These are phyloP conservation scores for Palloptera scutellata DNA, from an alignment of 2,888 invertebrate species.

Conservation along the genomic window DNA sequence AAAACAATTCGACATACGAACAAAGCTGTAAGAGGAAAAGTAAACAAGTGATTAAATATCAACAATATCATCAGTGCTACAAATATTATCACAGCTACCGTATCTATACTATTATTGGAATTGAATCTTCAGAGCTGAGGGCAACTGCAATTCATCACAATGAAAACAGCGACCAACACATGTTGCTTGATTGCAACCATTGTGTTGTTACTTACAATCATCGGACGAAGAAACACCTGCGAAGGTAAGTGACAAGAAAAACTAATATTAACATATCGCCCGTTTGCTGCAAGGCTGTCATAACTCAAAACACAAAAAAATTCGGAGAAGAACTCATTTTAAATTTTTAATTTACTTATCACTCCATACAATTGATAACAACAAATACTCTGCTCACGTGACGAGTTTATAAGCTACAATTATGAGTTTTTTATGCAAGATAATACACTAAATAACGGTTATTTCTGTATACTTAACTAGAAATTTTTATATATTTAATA, in stretches of 20 bases:
- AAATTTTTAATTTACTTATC: no score
- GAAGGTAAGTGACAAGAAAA: constrained; percentile 40
- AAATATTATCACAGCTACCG: constrained; percentile 20
- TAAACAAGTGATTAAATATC: constrained; percentile 16
- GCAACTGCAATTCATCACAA: constrained; percentile 18
- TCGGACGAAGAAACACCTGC: constrained; percentile 39
- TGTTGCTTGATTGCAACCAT: constrained; percentile 43
- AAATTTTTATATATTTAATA: no score
- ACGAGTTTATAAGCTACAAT: no score
- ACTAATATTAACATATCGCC: no score
- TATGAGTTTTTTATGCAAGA: no score
- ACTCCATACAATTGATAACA: no score
- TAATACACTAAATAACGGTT: no score
- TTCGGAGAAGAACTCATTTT: no score
- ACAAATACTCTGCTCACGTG: no score
- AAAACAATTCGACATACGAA: constrained; percentile 9
- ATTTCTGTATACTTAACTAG: no score
- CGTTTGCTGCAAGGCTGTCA: no score
- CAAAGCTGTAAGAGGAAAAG: constrained; percentile 15
- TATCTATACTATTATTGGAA: background rate
- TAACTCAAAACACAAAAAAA: no score
- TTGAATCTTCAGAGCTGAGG: background rate
- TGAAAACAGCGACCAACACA: constrained; percentile 33
- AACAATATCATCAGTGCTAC: constrained; percentile 20
- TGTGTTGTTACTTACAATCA: constrained; percentile 36